Evolutionary conservation across 64 coral and sea anemone genomes (phyloP), one percentile per base, ranked within the genome.

Genomic region (Actinia equina): DNA sequence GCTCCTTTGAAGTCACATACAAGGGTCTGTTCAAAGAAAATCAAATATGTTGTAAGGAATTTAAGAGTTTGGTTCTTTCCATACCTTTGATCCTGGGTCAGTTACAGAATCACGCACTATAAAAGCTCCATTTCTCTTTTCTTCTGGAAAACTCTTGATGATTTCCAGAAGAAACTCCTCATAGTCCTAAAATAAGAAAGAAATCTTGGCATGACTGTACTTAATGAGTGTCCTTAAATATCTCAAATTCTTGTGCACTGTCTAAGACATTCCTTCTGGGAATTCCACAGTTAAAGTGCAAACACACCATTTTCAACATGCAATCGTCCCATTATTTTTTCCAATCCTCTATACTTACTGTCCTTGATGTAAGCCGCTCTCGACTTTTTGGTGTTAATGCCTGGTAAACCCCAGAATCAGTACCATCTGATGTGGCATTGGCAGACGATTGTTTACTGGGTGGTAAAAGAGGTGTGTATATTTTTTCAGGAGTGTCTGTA

Each of bases 121-220:
- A 63, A 87, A 92, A 20, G n/a, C n/a, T 25, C 90, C 90, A 87
- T 92, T 87, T 59, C 90, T 87, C 53, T 92, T 49, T 27, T 23
- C 52, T 44, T 77, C 78, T 27, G 90, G 90, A 20, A 87, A 56
- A 52, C 17, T 53, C 25, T 86, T 86, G 2, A 92, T 83, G 44
- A 65, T 82, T 44, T 52, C 85, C 44, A 83, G 37, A 5, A 92
- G 85, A 30, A 92, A 74, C 26, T 92, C 62, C 27, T 92, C 85
- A 87, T 70, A 92, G 67, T 92, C 77, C 90, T 92, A 67, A 45
- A 12, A 54, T n/a, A 80, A 79, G 23, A 65, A 23, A 20, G 15
- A 65, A 25, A 65, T 25, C 19, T 44, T 18, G 54, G 20, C 44
- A 44, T 9, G 19, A 65, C 3, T 57, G 13, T 57, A 49, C 46